Conservation (phyloP, 2,888 invertebrate genomes). For the Harpagoxenus sublaevis region DNA sequence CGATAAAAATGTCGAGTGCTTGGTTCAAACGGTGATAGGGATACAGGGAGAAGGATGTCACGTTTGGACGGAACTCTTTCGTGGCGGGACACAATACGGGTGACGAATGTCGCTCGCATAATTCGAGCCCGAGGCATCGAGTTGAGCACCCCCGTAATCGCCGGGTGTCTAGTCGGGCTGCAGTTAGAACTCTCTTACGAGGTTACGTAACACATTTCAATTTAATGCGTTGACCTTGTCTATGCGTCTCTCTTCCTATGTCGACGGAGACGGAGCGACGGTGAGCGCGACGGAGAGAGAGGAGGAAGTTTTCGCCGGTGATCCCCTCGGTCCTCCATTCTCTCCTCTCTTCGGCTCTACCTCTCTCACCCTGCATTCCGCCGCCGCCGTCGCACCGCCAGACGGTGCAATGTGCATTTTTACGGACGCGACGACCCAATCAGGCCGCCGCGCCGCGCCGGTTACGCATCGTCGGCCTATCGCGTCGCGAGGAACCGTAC, state of each 20-base stretch:
- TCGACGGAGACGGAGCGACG: slow-evolving; percentile 66
- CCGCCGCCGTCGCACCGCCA: slow-evolving; percentile 60
- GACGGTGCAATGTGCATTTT: slow-evolving; percentile 75
- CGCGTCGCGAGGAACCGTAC: slow-evolving; percentile 46
- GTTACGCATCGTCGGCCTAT: slow-evolving; percentile 56
- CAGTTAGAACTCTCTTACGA: slow-evolving; percentile 80
- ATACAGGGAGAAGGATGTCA: not conserved
- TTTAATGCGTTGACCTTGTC: slow-evolving; percentile 84
- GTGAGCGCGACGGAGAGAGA: slow-evolving; percentile 67
- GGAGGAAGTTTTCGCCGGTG: slow-evolving; percentile 70
- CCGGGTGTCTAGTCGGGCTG: slow-evolving; percentile 82
- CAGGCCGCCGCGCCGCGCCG: slow-evolving; percentile 56
- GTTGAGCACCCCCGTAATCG: slow-evolving; percentile 83
- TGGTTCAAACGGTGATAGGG: not conserved
- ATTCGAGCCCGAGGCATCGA: slow-evolving; percentile 37
- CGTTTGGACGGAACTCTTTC: slow-evolving; percentile 21
- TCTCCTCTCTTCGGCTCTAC: not conserved
- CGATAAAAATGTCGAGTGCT: not conserved
- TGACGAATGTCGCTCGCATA: slow-evolving; percentile 6
- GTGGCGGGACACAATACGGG: slow-evolving; percentile 11
- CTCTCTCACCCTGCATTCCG: slow-evolving; percentile 29
- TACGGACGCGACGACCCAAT: slow-evolving; percentile 58
- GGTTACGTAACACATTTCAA: slow-evolving; percentile 84
- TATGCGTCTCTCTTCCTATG: slow-evolving; percentile 82
- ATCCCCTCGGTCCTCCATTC: slow-evolving; percentile 47